These are phyloP conservation scores for Torymus auratus DNA, from an alignment of 2,888 invertebrate genomes.

Conservation along the genomic window DNA sequence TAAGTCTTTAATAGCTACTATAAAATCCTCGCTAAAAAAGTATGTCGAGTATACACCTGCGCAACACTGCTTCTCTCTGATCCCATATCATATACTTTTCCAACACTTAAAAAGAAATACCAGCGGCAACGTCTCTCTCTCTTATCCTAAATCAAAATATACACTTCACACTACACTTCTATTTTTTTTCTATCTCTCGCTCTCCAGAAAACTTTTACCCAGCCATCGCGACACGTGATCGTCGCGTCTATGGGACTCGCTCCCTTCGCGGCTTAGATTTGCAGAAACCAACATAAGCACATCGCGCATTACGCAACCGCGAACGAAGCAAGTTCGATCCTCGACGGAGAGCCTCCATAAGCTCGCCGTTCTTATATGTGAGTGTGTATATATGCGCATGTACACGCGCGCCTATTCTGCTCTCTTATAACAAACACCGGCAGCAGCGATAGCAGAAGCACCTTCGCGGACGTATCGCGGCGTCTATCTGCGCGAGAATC, in stretches of 20 bases:
- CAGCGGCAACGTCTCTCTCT: background rate
- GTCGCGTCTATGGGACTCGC: too few species aligned
- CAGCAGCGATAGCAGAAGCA: background rate
- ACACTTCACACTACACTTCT: too few species aligned
- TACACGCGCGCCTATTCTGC: slow-evolving; percentile 1
- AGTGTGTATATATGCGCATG: background rate
- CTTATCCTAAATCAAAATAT: too few species aligned
- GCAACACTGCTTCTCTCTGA: too few species aligned
- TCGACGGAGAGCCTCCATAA: background rate
- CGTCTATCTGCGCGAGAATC: slow-evolving; percentile 33
- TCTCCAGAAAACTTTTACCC: too few species aligned
- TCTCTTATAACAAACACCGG: slow-evolving; percentile 17
- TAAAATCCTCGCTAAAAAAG: too few species aligned
- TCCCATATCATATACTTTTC: too few species aligned
- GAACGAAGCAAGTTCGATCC: background rate
- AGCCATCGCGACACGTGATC: too few species aligned
- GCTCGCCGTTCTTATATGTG: background rate
- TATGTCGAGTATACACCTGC: too few species aligned
- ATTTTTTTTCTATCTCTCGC: too few species aligned
- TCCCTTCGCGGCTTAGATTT: background rate
- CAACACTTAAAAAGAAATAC: too few species aligned
- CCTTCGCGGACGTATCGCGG: slow-evolving; percentile 12
- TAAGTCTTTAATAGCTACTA: too few species aligned
- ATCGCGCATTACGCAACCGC: slow-evolving; percentile 36
- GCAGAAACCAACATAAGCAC: slow-evolving; percentile 5